phyloP scores from a whole-genome alignment of 2,797 vertebrate genomes.

The Lophius americanus region DNA sequence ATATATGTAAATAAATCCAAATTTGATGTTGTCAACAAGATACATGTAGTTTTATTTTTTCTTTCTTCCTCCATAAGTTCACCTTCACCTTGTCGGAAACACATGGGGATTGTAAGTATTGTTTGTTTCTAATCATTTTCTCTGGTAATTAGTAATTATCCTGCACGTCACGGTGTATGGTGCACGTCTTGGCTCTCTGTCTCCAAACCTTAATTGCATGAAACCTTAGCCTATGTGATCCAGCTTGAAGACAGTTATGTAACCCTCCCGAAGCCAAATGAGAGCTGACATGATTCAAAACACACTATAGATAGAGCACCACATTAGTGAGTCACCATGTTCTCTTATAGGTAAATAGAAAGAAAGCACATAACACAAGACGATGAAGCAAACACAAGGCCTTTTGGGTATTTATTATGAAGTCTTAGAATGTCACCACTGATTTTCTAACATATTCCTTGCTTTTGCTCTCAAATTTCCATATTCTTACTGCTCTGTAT shows the following conservation, averaged over 20 bases:
- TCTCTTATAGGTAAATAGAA: slow-evolving; percentile 34
- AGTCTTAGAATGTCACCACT: slow-evolving; percentile 1
- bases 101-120: slow-evolving; percentile 7
- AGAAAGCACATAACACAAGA: slow-evolving; percentile 21
- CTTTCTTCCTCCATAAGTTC: slow-evolving; percentile 1
- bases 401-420: slow-evolving; percentile 16
- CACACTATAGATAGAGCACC: slow-evolving; percentile 31
- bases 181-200: slow-evolving; percentile 43
- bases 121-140: slow-evolving; percentile 32
- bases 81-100: neutral
- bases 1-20: slow-evolving; percentile 4
- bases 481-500: slow-evolving; percentile 1
- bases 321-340: slow-evolving; percentile 40
- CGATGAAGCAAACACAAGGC: slow-evolving; percentile 4
- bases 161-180: neutral
- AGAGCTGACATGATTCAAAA: slow-evolving; percentile 48
- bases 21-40: slow-evolving; percentile 3
- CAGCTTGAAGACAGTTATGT: slow-evolving; percentile 56
- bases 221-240: slow-evolving; percentile 45
- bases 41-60: neutral
- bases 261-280: slow-evolving; percentile 50
- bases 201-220: slow-evolving; percentile 47
- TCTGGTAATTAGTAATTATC: slow-evolving; percentile 39
- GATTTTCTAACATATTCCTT: neutral
- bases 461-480: neutral